Base-by-base conservation (phyloP, 92 coral and sea anemone genomes). In the Actinostola sp. region DNA sequence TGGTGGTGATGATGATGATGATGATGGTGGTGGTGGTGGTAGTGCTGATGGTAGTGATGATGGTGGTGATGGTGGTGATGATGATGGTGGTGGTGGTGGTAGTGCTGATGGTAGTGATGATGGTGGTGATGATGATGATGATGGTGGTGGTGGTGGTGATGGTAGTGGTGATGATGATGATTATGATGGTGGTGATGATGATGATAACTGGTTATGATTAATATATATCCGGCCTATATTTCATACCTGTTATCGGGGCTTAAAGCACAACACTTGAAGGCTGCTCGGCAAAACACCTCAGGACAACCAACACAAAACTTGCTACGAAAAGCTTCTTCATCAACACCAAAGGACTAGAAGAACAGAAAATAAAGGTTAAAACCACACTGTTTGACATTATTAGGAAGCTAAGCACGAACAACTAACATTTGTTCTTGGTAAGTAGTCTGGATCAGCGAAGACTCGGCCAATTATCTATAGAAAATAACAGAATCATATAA, bases 381-480 rank as follows among this genome's bases (percentile, higher is more conserved):
- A n/a, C n/a, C n/a, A n/a, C n/a, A n/a, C n/a, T n/a, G n/a, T n/a
- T n/a, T n/a, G n/a, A n/a, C n/a, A n/a, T n/a, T n/a, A n/a, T n/a
- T n/a, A n/a, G n/a, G n/a, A n/a, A n/a, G n/a, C n/a, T n/a, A n/a
- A n/a, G n/a, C n/a, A n/a, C n/a, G n/a, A n/a, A n/a, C n/a, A n/a
- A 60, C 90, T 68, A 59, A 95, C 99, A 52, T 29, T 24, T 42
- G 76, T 44, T 55, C 99, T 82, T 46, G 99, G 99, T 30, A 95
- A 70, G 29, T 58, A 82, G 39, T 93, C 97, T 9, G 99, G 99
- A 63, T 89, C 87, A 10, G 99, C 97, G 54, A 82, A 88, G 1
- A 95, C 97, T 14, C 99, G 79, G 17, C 99, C 97, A 24, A 95
- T 95, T 38, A 95, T 95, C 97, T 90, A 72, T 20, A 67, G 60